Evolutionary conservation across 2,888 invertebrate species (phyloP).

Genomic region (Drosophila phalerata): DNA sequence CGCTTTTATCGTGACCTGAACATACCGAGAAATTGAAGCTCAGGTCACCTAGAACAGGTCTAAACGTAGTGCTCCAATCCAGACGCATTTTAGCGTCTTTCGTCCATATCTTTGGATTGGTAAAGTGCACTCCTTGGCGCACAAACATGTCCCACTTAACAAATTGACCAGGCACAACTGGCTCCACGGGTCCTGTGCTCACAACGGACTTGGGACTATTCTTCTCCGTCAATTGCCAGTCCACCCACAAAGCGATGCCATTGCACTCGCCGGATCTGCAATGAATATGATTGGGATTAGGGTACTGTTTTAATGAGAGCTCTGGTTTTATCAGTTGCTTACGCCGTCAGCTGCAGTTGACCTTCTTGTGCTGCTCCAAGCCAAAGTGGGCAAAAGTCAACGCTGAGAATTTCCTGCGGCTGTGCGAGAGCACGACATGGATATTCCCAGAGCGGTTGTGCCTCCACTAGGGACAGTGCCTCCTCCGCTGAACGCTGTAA

Average conservation of each 20-base stretch:
- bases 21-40: slow-evolving; percentile 73
- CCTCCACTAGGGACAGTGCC: slow-evolving; percentile 93
- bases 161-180: slow-evolving; percentile 87
- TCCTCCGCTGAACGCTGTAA: slow-evolving; percentile 89
- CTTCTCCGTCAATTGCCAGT: slow-evolving; percentile 89
- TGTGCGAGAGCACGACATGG: slow-evolving; percentile 90
- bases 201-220: slow-evolving; percentile 85
- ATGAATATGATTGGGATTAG: neutral
- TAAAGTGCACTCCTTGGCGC: slow-evolving; percentile 91
- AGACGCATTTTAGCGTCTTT: slow-evolving; percentile 35
- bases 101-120: neutral
- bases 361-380: slow-evolving; percentile 75
- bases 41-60: slow-evolving; percentile 75
- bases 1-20: slow-evolving; percentile 21
- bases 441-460: slow-evolving; percentile 99
- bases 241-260: slow-evolving; percentile 95
- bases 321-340: slow-evolving; percentile 17
- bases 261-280: slow-evolving; percentile 87
- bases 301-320: no score
- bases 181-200: slow-evolving; percentile 89
- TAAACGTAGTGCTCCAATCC: slow-evolving; percentile 75
- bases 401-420: slow-evolving; percentile 86
- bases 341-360: slow-evolving; percentile 83
- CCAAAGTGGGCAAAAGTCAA: slow-evolving; percentile 86
- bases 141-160: slow-evolving; percentile 93